Evolutionary conservation across 1,140 invertebrate genomes (phyloP).

Genomic region (Condylostylus longicornis): DNA sequence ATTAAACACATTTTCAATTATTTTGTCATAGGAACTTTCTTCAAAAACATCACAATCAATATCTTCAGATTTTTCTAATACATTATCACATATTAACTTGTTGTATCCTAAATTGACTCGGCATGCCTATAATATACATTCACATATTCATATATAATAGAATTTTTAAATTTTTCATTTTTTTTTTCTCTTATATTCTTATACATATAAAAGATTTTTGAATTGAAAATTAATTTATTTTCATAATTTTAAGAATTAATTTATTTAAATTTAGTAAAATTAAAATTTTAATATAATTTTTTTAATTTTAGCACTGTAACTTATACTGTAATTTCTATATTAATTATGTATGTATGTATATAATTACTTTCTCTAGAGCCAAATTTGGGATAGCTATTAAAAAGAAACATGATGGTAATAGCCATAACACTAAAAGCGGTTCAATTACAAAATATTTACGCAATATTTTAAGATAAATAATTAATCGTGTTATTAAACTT

Average conservation of each 20-base stretch:
- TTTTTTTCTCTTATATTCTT: neutral
- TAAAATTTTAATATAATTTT: neutral
- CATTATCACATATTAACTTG: conserved; percentile 40
- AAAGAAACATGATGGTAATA: conserved; percentile 34
- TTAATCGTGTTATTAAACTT: no score
- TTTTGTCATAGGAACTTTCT: conserved; percentile 26
- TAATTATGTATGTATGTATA: neutral
- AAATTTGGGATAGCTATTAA: conserved; percentile 36
- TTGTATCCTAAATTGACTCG: conserved; percentile 42
- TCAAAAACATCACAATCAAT: conserved; percentile 24
- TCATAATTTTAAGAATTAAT: neutral
- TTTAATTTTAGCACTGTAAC: neutral
- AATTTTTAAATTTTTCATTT: neutral
- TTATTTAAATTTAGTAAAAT: neutral
- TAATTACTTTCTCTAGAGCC: conserved; percentile 34
- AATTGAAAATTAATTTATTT: neutral
- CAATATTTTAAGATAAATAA: no score
- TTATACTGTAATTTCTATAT: neutral
- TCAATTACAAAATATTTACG: conserved; percentile 32
- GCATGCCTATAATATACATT: conserved; percentile 34
- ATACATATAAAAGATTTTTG: neutral
- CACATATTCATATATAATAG: neutral
- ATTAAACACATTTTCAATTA: conserved; percentile 8
- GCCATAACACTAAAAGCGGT: conserved; percentile 35
- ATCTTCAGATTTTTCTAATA: conserved; percentile 30